Base-by-base conservation (phyloP, 1,140 invertebrate genomes). In the Luehdorfia chinensis region DNA sequence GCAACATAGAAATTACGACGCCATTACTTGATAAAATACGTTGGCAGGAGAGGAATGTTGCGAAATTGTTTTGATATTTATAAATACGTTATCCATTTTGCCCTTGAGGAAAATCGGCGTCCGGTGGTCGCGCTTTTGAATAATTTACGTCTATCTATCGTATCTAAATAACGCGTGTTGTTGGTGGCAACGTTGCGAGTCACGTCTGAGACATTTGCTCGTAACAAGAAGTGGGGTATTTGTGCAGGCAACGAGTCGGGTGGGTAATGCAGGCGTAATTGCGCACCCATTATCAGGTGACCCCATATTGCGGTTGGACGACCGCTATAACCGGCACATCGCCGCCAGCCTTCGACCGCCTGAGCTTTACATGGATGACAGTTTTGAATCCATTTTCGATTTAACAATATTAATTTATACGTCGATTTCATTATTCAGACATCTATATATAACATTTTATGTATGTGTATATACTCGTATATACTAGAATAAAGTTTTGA, bases 141-240 rank as follows among this genome's bases (percentile, higher is more conserved):
- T 75, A 74, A 75, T 79, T 79, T 72, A 54, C 62, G 59, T 67
- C 32, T 43, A 28, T 43, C 37, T 36, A 11, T 21, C 28, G 59
- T 60, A 75, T 71, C 65, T 63, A 73, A 69, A 75, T 74, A 79
- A 75, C 74, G 58, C 59, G 66, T 74, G 66, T 58, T 59, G 67
- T 67, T 66, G 56, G 64, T 65, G 63, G 63, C 59, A 63, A 53
- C 52, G 41, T 52, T 48, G 39, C 33, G 48, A 75, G 75, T 78
- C 75, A 81, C 77, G 78, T 79, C 77, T 60, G 61, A 76, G 71
- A 73, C 71, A 78, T 83, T 79, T 75, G 75, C 73, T 77, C 68
- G 69, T 67, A 78, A 78, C 75, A 64, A 76, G 73, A 57, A 68
- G 66, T 71, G 63, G 49, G 66, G 67, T 75, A 65, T 76, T 81